Conservation (phyloP, 2,797 vertebrate species). For the Brachyalestes nurse region DNA sequence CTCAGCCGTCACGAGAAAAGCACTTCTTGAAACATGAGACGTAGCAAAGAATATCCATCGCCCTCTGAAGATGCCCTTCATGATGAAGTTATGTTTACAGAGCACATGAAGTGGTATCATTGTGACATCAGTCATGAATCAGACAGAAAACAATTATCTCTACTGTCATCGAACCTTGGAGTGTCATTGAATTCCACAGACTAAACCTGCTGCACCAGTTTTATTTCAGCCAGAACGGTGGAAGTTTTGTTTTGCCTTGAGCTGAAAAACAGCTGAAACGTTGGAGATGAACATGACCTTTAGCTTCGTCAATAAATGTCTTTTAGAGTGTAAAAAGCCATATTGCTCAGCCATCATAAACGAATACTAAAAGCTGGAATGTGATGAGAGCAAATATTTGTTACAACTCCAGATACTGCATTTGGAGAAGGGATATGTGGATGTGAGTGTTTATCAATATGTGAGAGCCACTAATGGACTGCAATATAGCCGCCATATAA, state of each 20-base stretch:
- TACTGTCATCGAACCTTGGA: neutral
- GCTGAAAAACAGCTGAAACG: neutral
- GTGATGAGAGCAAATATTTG: neutral
- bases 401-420: neutral
- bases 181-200: neutral
- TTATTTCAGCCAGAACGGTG: neutral
- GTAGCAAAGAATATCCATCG: neutral
- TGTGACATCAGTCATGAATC: conserved; percentile 7
- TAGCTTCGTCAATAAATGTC: neutral
- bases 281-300: neutral
- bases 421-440: neutral
- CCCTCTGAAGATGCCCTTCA: neutral
- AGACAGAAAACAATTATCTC: neutral
- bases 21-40: neutral
- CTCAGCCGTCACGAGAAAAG: neutral
- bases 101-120: neutral
- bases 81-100: neutral
- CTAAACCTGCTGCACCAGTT: conserved; percentile 18
- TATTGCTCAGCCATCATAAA: neutral
- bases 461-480: neutral
- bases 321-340: neutral
- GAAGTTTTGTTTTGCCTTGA: neutral
- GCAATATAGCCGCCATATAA: neutral
- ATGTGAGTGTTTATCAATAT: neutral
- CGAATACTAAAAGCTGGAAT: neutral